Conservation (phyloP, 2,113 vertebrate genomes). For the Phyllostomus hastatus region DNA sequence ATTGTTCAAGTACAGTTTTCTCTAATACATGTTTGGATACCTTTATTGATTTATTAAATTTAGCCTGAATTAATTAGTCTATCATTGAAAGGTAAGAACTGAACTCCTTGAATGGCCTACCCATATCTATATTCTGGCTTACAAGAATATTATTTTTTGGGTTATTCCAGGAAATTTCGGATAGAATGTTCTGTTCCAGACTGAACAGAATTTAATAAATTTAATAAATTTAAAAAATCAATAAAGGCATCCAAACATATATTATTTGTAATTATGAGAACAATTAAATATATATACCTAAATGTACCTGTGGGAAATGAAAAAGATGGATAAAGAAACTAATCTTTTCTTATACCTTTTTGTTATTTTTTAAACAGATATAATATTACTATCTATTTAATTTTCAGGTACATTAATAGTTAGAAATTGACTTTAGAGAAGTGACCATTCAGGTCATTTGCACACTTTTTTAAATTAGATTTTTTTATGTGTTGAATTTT, state of each 20-base stretch:
- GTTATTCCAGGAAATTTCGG: neutral
- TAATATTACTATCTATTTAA: neutral
- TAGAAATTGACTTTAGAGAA: neutral
- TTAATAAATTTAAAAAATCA: neutral
- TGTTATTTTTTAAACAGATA: neutral
- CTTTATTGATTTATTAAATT: no score
- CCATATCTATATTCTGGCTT: neutral
- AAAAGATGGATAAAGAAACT: neutral
- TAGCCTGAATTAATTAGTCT: neutral
- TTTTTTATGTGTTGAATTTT: no score
- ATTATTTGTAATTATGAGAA: neutral
- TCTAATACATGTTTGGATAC: no score
- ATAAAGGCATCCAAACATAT: neutral
- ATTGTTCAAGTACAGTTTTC: no score
- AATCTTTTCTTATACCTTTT: neutral
- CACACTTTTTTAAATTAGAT: no score
- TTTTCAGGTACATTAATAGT: neutral
- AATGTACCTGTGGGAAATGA: neutral
- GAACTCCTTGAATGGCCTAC: neutral
- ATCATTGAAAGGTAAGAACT: neutral
- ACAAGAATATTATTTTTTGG: neutral
- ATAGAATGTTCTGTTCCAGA: neutral
- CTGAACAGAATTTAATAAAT: no score
- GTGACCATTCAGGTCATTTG: no score
- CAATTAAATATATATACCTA: neutral